Evolutionary conservation across 2,113 vertebrate genomes (phyloP), one percentile per base, ranked within the genome.

Genomic region (human): DNA sequence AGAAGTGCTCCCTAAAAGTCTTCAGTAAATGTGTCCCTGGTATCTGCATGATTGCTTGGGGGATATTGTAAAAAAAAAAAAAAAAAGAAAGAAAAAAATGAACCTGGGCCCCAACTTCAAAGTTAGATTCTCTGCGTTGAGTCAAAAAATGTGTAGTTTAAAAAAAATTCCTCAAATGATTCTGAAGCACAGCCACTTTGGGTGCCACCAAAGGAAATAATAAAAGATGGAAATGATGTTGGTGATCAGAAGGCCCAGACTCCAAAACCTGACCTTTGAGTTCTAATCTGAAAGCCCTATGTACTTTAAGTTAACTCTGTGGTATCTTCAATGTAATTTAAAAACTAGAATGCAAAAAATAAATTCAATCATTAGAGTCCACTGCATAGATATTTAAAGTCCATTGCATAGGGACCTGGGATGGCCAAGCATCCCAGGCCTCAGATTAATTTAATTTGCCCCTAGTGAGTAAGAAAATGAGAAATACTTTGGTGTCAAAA

Each of bases 61-160:
- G 75, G 38, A 81, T 5, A 20, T 38, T 90, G 8, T 86, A 11
- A 38, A 82, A 59, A 30, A 17, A 7, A 23, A 82, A 59, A 30
- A 17, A 7, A 23, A 4, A 14, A 25, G 43, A 12, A 38, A 38
- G 3, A 38, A 38, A 64, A 81, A 83, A 80, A 57, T 6, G 45
- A 35, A 73, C 10, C 8, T 50, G 48, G 45, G 14, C 32, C 17
- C n/a, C 23, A 87, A 35, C 20, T 76, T 61, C 32, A 88, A 89
- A 73, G 30, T 84, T n/a, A 87, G 10, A 61, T 82, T 85, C 16
- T 30, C 35, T 52, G n/a, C 27, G 1, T 45, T 82, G 50, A 38
- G 30, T 86, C 43, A 86, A 23, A 87, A 68, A 82, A 73, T 96
- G 57, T 79, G 30, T 80, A 75, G 66, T 90, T 92, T 75, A 80